Base-by-base conservation (phyloP, 2,797 vertebrate species). In the Xenopus petersii region DNA sequence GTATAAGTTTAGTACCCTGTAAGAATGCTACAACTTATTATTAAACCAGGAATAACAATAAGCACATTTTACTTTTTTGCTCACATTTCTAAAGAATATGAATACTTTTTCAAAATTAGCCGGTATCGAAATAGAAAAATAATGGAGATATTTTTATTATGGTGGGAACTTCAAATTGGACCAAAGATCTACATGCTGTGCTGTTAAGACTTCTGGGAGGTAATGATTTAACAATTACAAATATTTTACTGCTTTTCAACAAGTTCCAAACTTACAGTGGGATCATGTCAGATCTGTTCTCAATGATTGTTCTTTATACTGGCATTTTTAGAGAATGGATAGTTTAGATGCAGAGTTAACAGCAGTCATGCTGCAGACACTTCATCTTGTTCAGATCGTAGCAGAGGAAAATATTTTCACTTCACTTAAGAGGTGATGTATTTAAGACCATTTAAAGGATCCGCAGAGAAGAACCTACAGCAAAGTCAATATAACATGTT, bases 141-240 rank as follows among this genome's bases (percentile, higher is more conserved):
- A 30, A 30, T 30, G 49, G 12, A 51, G 49, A 10, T 2, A 51
- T 15, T 12, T 7, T 16, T 56, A 33, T 24, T 16, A 21, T 67
- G 21, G 15, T 67, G 66, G 49, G 51, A 67, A 67, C 13, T 16
- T 33, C 16, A 49, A 13, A 55, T n/a, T 30, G 16, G 15, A 56
- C 26, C 30, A 26, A 16, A 33, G 51, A 33, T 56, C 66, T 56
- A 12, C 26, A 21, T 13, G 15, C 49, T 15, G 15, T 24, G 49
- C 48, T 67, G 21, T 67, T 30, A 51, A 67, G 4, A 10, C 5
- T 67, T 21, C 12, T 15, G 51, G 64, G 49, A 55, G 7, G n/a
- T 24, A 55, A 54, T 4, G 49, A 12, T 56, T 33, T 55, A 55
- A 67, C 13, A 67, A 67, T n/a, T 67, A 55, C 64, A 49, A 10